Conservation (phyloP, 2,797 vertebrate species). For the Lacerta viridis region DNA sequence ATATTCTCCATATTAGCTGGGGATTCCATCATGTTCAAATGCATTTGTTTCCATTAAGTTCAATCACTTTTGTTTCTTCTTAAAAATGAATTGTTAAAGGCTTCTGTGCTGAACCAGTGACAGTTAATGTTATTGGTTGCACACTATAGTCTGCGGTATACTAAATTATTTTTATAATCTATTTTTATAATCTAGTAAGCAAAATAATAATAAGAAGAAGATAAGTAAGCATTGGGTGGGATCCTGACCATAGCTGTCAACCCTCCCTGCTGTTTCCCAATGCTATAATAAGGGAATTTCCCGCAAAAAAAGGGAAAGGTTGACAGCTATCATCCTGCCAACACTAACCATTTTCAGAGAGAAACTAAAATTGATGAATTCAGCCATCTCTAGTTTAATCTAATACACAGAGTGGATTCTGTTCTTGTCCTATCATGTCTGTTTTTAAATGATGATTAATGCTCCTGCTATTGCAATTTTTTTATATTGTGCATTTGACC, state of each 20-base stretch:
- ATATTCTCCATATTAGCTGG: conserved; percentile 19
- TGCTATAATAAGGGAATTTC: no score
- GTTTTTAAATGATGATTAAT: background rate
- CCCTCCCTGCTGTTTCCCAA: no score
- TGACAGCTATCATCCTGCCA: background rate
- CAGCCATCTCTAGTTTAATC: no score
- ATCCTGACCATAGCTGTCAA: background rate
- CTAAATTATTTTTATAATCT: no score
- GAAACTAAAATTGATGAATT: no score
- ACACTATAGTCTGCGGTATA: conserved; percentile 7
- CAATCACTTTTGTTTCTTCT: conserved; percentile 7
- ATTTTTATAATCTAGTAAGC: no score
- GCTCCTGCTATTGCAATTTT: no score
- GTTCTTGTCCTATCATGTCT: background rate
- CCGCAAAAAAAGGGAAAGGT: no score
- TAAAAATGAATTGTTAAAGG: conserved; percentile 14
- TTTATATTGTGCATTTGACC: no score
- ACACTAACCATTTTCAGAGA: background rate
- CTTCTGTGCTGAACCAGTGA: conserved; percentile 26
- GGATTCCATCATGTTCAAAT: background rate
- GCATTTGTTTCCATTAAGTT: background rate
- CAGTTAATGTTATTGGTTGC: conserved; percentile 15
- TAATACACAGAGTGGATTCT: background rate
- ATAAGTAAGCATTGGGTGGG: conserved; percentile 13
- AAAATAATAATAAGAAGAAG: no score